Base-by-base conservation (phyloP, 2,888 invertebrate species). In the Synanthedon vespiformis region DNA sequence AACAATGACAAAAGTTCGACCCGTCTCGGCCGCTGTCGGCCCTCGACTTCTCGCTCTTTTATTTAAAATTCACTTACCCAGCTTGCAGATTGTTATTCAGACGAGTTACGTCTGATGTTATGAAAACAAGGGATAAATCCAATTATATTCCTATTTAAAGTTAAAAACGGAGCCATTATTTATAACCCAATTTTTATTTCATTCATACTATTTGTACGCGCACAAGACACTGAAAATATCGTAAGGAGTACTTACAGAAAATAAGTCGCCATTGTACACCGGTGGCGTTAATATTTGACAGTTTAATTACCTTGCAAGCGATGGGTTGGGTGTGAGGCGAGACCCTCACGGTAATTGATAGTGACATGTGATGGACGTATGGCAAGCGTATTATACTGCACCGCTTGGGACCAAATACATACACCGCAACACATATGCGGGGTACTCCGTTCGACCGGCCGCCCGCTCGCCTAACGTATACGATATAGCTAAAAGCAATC, bases 61-160 rank as follows among this genome's bases (percentile, higher is more conserved):
- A 84, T 85, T 83, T 81, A 80, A 85, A 86, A 86, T 80, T 84
- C 80, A 83, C 79, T 86, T 84, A 83, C 78, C 71, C 68, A 72
- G 61, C 68, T 77, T 70, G 74, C 72, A 80, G 80, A 83, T 85
- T 85, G 84, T 79, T 81, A 78, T 80, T 76, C 73, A 70, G 70
- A 67, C 67, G 68, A 77, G 69, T 73, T 74, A 68, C 69, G 74
- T 69, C 72, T 68, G 70, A 64, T 69, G 73, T 70, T 76, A 75
- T 73, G 70, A 73, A 75, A 81, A 77, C 74, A 74, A 72, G 66
- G 68, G 47, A 73, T 70, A 74, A 80, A 80, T 72, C 76, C 73
- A 71, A 81, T 79, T 79, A 77, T 63, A 65, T 69, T 76, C 63
- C 68, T 64, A 72, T 79, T 74, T 65, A 68, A 64, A 50, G n/a